These are phyloP conservation scores for Bilobella aurantiaca DNA, from an alignment of 1,140 invertebrate species.

Conservation along the genomic window DNA sequence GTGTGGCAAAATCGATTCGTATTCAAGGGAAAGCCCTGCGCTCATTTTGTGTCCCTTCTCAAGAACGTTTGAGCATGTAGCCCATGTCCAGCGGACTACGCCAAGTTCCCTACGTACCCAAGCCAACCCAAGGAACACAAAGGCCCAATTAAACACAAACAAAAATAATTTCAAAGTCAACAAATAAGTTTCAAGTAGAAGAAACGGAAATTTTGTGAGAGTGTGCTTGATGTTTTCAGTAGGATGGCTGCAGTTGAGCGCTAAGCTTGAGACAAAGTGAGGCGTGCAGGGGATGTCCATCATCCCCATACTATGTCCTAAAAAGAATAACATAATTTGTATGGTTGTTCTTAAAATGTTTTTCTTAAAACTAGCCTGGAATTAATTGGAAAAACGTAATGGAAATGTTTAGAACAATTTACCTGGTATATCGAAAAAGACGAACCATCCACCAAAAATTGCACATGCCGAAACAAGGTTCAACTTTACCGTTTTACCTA, in stretches of 20 bases:
- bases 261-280: neutral
- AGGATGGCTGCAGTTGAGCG: neutral
- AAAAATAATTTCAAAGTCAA: neutral
- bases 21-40: too few species aligned
- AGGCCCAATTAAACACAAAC: neutral
- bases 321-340: too few species aligned
- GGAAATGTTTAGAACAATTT: neutral
- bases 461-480: neutral
- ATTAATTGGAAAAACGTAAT: neutral
- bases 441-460: neutral
- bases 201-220: neutral
- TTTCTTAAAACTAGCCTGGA: too few species aligned
- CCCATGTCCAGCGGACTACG: neutral
- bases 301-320: neutral
- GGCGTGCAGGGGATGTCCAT: constrained; percentile 9
- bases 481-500: neutral
- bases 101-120: neutral
- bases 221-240: neutral
- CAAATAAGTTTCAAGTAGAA: constrained; percentile 1
- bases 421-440: neutral
- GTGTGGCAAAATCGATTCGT: too few species aligned
- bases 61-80: neutral
- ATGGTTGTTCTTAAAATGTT: too few species aligned
- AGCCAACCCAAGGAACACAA: neutral
- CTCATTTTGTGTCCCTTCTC: neutral